Conservation (phyloP, 2,113 vertebrate species). For the Phrynosoma platyrhinos region DNA sequence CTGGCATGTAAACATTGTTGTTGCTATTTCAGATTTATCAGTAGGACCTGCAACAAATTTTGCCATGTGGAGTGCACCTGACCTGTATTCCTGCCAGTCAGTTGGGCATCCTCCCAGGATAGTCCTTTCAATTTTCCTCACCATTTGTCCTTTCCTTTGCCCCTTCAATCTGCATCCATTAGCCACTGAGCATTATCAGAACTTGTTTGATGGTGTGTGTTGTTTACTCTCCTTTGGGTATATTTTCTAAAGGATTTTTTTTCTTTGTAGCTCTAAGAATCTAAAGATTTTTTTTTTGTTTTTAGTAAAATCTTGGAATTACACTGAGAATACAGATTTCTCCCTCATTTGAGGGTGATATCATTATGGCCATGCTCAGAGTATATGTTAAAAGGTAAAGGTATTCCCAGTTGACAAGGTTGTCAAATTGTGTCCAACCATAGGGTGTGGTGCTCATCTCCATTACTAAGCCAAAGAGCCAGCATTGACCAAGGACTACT, state of each 20-base stretch:
- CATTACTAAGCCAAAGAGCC: too few relatives aligned
- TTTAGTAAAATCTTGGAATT: background rate
- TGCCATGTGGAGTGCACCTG: background rate
- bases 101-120: background rate
- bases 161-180: background rate
- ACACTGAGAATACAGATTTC: background rate
- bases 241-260: too few relatives aligned
- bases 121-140: background rate
- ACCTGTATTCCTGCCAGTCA: background rate
- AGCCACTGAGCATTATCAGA: background rate
- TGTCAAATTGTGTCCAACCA: too few relatives aligned
- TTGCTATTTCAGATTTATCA: background rate
- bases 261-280: too few relatives aligned
- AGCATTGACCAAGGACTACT: too few relatives aligned
- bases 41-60: background rate
- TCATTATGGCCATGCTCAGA: background rate
- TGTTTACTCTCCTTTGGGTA: too few relatives aligned
- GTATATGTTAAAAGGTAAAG: too few relatives aligned
- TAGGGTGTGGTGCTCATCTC: too few relatives aligned
- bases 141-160: background rate
- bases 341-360: background rate
- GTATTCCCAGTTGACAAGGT: too few relatives aligned
- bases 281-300: background rate
- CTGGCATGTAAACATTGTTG: background rate
- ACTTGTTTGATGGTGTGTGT: too few relatives aligned